These are phyloP conservation scores for Machimus atricapillus DNA, from an alignment of 2,888 invertebrate species.

Conservation along the genomic window DNA sequence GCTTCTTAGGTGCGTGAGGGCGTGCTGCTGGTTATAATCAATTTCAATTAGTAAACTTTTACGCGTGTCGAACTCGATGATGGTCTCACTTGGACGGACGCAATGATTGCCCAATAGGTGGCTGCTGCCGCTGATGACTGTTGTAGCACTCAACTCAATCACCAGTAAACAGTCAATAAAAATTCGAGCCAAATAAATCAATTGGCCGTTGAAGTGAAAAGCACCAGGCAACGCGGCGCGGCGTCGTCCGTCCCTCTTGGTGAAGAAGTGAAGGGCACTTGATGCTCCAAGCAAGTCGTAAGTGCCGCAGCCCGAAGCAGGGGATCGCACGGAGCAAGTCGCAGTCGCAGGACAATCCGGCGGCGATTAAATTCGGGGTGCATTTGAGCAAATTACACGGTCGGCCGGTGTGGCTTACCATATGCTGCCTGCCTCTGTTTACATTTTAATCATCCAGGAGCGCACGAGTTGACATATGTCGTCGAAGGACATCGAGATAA, in stretches of 20 bases:
- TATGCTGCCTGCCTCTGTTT: slow-evolving; percentile 31
- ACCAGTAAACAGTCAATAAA: slow-evolving; percentile 29
- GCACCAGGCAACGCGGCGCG: not conserved
- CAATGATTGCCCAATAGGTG: slow-evolving; percentile 8
- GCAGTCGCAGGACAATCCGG: not conserved
- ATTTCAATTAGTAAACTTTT: slow-evolving; percentile 37
- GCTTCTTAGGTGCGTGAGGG: not conserved
- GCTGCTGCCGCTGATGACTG: not conserved
- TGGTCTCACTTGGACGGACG: not conserved
- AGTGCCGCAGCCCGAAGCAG: not conserved
- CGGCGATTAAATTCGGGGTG: slow-evolving; percentile 22
- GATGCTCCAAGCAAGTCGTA: slow-evolving; percentile 11
- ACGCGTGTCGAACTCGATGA: slow-evolving; percentile 26
- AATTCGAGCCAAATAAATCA: slow-evolving; percentile 33
- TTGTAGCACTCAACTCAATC: slow-evolving; percentile 18
- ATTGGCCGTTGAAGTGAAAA: slow-evolving; percentile 29
- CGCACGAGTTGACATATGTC: slow-evolving; percentile 27
- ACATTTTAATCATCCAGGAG: slow-evolving; percentile 37
- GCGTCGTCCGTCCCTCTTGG: not conserved
- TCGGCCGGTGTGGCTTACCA: slow-evolving; percentile 5
- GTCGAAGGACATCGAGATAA: slow-evolving; percentile 28
- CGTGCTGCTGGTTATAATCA: slow-evolving; percentile 1
- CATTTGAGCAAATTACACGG: slow-evolving; percentile 39
- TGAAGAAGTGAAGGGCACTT: slow-evolving; percentile 23
- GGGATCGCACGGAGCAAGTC: not conserved